These are phyloP conservation scores for Pomacea maculata DNA, from an alignment of 1,140 invertebrate genomes.

Conservation along the genomic window DNA sequence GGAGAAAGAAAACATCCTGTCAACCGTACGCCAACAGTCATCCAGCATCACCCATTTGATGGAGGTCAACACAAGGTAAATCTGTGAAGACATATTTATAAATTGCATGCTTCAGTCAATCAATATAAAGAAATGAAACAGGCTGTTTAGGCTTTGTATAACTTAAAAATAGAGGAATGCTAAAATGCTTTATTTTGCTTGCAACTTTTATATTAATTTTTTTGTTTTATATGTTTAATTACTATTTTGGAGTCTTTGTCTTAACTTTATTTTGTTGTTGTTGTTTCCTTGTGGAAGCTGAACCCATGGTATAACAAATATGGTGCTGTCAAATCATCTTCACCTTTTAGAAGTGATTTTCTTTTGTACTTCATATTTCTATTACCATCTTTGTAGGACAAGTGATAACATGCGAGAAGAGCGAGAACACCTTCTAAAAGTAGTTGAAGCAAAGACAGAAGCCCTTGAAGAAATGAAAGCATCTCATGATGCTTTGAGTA, in stretches of 20 bases:
- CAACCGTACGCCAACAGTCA: constrained; percentile 49
- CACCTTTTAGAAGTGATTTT: too few species aligned
- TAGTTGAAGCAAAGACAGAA: constrained; percentile 47
- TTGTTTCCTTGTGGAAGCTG: too few species aligned
- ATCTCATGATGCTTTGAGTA: constrained; percentile 44
- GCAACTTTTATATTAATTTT: too few species aligned
- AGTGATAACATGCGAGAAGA: constrained; percentile 53
- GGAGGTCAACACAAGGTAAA: constrained; percentile 41
- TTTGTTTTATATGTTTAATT: too few species aligned
- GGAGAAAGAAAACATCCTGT: constrained; percentile 57
- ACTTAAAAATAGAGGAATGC: not conserved
- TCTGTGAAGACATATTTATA: not conserved
- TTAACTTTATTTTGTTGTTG: too few species aligned
- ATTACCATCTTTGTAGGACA: constrained; percentile 13
- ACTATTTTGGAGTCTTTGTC: too few species aligned
- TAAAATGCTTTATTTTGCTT: too few species aligned
- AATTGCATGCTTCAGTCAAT: not conserved
- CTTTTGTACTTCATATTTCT: too few species aligned
- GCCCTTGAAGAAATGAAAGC: constrained; percentile 50
- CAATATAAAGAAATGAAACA: not conserved
- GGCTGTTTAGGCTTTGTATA: not conserved
- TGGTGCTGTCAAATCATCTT: too few species aligned
- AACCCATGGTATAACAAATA: too few species aligned
- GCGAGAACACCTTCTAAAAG: constrained; percentile 45
- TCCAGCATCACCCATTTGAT: constrained; percentile 49